Evolutionary conservation across 2,888 invertebrate genomes (phyloP).

Genomic region (Hirtodrosophila alboralis): DNA sequence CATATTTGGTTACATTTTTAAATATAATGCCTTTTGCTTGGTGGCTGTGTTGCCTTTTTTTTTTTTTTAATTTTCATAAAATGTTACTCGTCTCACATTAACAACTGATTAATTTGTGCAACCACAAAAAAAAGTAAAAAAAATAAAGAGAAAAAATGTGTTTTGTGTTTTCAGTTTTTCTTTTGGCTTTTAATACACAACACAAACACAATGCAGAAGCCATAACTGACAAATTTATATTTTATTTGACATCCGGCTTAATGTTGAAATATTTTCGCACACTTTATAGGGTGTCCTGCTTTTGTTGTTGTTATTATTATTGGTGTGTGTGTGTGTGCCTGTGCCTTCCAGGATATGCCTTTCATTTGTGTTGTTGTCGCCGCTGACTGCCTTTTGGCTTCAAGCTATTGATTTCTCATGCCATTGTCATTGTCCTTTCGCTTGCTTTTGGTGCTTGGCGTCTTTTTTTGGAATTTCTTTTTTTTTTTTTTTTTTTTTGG

Average conservation of each 20-base stretch:
- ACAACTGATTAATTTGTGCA: slow-evolving; percentile 66
- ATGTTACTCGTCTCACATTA: slow-evolving; percentile 41
- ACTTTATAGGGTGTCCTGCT: slow-evolving; percentile 34
- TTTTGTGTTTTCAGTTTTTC: background rate
- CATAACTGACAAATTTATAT: slow-evolving; percentile 81
- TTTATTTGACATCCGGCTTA: slow-evolving; percentile 78
- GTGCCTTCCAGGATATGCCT: slow-evolving; percentile 33
- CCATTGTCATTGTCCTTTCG: slow-evolving; percentile 51
- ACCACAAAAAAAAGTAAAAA: too few relatives aligned
- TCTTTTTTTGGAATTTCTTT: too few relatives aligned
- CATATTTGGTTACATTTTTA: slow-evolving; percentile 75
- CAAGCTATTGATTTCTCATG: slow-evolving; percentile 68
- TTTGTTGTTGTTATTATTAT: too few relatives aligned
- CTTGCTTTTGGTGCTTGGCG: slow-evolving; percentile 16
- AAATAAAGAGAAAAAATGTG: slow-evolving; percentile 22
- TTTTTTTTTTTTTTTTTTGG: too few relatives aligned
- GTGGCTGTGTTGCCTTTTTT: too few relatives aligned
- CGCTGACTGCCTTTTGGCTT: slow-evolving; percentile 58
- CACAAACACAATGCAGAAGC: slow-evolving; percentile 40
- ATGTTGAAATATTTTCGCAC: slow-evolving; percentile 60
- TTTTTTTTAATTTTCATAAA: slow-evolving; percentile 68
- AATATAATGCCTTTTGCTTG: slow-evolving; percentile 46
- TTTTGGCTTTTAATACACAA: slow-evolving; percentile 31
- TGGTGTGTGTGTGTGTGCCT: too few relatives aligned
- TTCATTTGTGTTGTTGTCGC: slow-evolving; percentile 38